Evolutionary conservation across 2,797 vertebrate genomes (phyloP), one percentile per base, ranked within the genome.

Genomic region (Syngnathus acus): DNA sequence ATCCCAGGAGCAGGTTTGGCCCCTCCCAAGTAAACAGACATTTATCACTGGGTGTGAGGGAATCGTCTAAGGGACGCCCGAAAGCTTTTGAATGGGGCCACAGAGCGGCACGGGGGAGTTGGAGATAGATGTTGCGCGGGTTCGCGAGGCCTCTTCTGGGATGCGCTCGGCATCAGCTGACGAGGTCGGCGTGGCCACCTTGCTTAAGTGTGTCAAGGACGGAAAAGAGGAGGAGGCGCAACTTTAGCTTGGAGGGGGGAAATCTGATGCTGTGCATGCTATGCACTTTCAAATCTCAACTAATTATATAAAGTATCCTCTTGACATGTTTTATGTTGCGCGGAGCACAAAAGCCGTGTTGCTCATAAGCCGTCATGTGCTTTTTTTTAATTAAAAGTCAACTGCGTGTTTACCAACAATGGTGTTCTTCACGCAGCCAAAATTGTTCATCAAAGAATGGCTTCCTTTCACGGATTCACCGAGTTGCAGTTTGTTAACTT

Each of bases 201-300:
- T 91, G 86, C 79, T 66, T 80, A 91, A 89, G 89, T 91, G 87
- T 92, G 91, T 91, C 90, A 93, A 92, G 91, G 91, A 87, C 90
- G 57, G 73, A 14, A 8, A 66, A 72, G 74, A 69, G 81, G 74
- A 79, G 77, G 81, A 82, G 75, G 76, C 51, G 71, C 77, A 69
- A 68, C 64, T 72, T 62, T 72, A 71, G 64, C 73, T 73, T 21
- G 76, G 1, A 9, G 23, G 16, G 47, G 32, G 16, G 7, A 1
- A 0, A n/a, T 58, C 38, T 16, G 23, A 55, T 68, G 64, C 69
- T 50, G 61, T 32, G 32, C 32, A 32, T 32, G 4, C 3, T 32
- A 32, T 32, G 23, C 8, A 73, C 16, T 26, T 32, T 57, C 37
- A 67, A 71, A 59, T 67, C 65, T 43, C 45, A 67, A 58, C 54